phyloP scores from a whole-genome alignment of 2,888 invertebrate species.

The Corbicula japonica region DNA sequence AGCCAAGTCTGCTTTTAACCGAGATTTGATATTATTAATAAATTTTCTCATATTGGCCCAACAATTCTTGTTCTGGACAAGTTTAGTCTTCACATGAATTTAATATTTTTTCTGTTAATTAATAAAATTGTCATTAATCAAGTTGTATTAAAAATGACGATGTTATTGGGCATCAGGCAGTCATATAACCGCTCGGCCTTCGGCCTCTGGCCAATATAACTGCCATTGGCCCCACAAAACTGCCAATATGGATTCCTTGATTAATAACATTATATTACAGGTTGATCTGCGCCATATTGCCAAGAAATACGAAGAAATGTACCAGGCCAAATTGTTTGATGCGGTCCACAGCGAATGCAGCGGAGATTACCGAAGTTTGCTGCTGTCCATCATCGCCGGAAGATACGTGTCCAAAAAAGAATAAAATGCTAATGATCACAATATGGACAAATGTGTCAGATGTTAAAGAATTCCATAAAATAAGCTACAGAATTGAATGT shows the following conservation, averaged over 20 bases:
- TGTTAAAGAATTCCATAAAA: too few relatives aligned
- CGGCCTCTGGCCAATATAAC: neutral
- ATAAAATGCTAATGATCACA: too few relatives aligned
- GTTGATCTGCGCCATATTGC: slow-evolving; percentile 85
- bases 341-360: slow-evolving; percentile 83
- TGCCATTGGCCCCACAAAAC: neutral
- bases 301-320: slow-evolving; percentile 82
- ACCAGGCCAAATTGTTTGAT: slow-evolving; percentile 83
- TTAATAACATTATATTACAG: slow-evolving; percentile 70
- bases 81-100: too few relatives aligned
- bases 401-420: slow-evolving; percentile 30
- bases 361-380: slow-evolving; percentile 84
- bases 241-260: neutral
- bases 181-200: neutral
- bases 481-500: too few relatives aligned
- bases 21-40: too few relatives aligned
- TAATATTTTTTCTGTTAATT: too few relatives aligned
- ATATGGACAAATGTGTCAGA: too few relatives aligned
- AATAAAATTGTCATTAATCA: neutral
- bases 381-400: slow-evolving; percentile 73
- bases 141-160: neutral
- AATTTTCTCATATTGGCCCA: too few relatives aligned
- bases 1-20: neutral
- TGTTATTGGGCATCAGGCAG: neutral
- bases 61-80: too few relatives aligned